A percentile compares a stretch with the other conserved stretches of the same genome.
Evolutionary conservation across 2,797 vertebrate species (phyloP).

Genomic region (Clarias platycephalus): DNA sequence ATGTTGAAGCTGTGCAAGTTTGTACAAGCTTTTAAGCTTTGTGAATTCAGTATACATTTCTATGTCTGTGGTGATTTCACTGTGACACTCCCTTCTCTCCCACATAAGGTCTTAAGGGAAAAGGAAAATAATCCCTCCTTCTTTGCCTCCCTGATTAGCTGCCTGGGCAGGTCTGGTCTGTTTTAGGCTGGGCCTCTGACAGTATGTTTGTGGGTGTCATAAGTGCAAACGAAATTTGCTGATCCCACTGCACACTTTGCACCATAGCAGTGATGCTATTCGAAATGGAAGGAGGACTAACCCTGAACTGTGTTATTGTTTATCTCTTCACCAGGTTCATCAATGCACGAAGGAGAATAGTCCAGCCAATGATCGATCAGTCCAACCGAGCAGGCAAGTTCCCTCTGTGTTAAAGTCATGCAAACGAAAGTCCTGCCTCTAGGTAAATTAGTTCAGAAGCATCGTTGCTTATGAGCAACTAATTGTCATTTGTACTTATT

Average conservation of each 20-base stretch:
- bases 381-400: constrained; percentile 99
- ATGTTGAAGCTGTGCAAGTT: constrained; percentile 66
- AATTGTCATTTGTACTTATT: constrained; percentile 11
- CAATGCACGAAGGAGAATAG: constrained; percentile 99
- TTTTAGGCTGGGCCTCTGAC: constrained; percentile 48
- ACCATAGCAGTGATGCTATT: neutral
- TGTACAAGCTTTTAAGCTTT: constrained; percentile 66
- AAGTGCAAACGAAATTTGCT: neutral
- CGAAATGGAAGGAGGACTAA: constrained; percentile 21
- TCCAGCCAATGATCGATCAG: constrained; percentile 99
- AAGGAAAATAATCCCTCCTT: constrained; percentile 52
- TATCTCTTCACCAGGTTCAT: constrained; percentile 88
- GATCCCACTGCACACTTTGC: constrained; percentile 1
- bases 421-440: constrained; percentile 76
- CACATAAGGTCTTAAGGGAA: constrained; percentile 48
- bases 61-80: constrained; percentile 66
- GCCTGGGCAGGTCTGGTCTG: constrained; percentile 54
- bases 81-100: constrained; percentile 46
- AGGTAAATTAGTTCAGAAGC: constrained; percentile 42
- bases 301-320: constrained; percentile 3
- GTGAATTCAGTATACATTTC: constrained; percentile 65
- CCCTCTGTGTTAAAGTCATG: constrained; percentile 78
- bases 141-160: constrained; percentile 48
- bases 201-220: constrained; percentile 20
- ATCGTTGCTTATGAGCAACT: neutral